These are phyloP conservation scores for Heliconius melpomene DNA, from an alignment of 1,140 invertebrate species.

Conservation along the genomic window DNA sequence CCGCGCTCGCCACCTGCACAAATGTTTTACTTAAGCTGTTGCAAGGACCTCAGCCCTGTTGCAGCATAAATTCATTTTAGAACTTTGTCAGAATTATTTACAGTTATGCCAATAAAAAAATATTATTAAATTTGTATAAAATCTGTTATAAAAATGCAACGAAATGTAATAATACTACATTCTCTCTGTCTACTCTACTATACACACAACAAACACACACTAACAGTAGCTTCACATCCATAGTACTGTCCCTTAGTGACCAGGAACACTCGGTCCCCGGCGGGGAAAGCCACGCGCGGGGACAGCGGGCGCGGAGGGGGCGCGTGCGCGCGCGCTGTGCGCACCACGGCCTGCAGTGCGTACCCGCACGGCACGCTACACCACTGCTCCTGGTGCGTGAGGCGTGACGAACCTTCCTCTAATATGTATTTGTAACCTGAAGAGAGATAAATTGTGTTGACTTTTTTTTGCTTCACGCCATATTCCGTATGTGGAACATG, in stretches of 20 bases:
- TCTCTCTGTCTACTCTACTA: no score
- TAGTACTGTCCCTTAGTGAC: conserved; percentile 88
- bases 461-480: no score
- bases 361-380: conserved; percentile 80
- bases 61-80: no score
- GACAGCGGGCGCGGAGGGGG: conserved; percentile 76
- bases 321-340: conserved; percentile 76
- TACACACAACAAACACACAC: conserved; percentile 23
- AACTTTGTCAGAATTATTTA: no score
- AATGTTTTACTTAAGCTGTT: no score
- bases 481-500: no score
- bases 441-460: not conserved
- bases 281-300: conserved; percentile 87
- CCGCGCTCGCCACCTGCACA: conserved; percentile 69
- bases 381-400: conserved; percentile 88
- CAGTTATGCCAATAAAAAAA: no score
- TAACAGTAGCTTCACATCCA: conserved; percentile 88
- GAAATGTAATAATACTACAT: no score
- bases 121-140: no score
- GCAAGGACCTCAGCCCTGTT: no score
- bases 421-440: conserved; percentile 74
- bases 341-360: conserved; percentile 86
- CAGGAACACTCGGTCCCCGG: conserved; percentile 87
- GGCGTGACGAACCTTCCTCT: conserved; percentile 66
- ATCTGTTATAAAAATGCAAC: no score